Percentiles rank a stretch among this genome's conserved stretches.
These are phyloP conservation scores for Hyposmocoma kahamanoa DNA, from an alignment of 1,140 invertebrate species.

Conservation along the genomic window DNA sequence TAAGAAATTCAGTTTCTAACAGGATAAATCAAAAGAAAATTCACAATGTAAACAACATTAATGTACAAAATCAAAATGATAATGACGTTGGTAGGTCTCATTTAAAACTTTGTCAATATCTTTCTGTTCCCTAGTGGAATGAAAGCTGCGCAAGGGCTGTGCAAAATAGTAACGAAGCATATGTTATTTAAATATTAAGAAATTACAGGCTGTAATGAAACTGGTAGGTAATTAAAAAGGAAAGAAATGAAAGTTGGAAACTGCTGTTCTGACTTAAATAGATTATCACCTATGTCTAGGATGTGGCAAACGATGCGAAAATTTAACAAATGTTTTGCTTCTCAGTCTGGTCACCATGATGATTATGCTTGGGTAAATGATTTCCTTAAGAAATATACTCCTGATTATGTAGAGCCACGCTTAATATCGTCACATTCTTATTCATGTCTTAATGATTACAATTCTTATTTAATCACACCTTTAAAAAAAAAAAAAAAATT, in stretches of 20 bases:
- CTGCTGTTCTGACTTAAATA: not conserved
- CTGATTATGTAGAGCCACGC: not conserved
- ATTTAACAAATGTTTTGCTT: constrained; percentile 16
- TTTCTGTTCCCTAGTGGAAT: not conserved
- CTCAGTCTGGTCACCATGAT: constrained; percentile 3
- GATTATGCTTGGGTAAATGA: constrained; percentile 6
- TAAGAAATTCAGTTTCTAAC: too few relatives aligned
- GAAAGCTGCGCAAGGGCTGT: not conserved
- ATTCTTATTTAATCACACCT: constrained; percentile 4
- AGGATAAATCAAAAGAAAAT: too few relatives aligned
- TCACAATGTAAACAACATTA: too few relatives aligned
- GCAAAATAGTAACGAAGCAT: not conserved
- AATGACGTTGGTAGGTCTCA: not conserved
- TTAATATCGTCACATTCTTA: not conserved
- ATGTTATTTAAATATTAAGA: not conserved
- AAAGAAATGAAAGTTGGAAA: not conserved
- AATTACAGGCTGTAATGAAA: not conserved
- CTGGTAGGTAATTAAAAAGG: not conserved
- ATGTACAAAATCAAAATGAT: too few relatives aligned
- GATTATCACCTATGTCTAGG: not conserved
- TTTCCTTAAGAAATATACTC: constrained; percentile 18
- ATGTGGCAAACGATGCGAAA: constrained; percentile 6
- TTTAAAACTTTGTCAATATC: not conserved
- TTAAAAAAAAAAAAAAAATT: too few relatives aligned
- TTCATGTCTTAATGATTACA: not conserved